Percentiles rank a stretch among this genome's conserved stretches.
phyloP scores from a whole-genome alignment of 1,140 invertebrate species.

The Agraylea sexmaculata region DNA sequence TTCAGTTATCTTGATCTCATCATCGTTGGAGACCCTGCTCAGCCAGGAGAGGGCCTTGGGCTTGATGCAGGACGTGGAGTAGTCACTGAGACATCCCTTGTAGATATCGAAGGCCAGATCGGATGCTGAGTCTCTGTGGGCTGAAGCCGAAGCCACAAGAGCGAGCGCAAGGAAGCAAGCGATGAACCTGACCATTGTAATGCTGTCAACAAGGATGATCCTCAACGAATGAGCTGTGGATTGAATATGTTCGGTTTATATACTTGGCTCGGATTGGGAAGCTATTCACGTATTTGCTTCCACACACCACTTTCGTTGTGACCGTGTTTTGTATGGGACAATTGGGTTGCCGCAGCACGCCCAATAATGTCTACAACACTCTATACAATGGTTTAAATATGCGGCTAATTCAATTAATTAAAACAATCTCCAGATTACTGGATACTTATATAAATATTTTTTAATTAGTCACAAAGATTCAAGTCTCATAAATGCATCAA shows the following conservation, averaged over 20 bases:
- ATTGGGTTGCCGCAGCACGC: slow-evolving; percentile 1
- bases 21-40: slow-evolving; percentile 48
- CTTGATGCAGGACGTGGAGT: slow-evolving; percentile 56
- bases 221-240: too few relatives aligned
- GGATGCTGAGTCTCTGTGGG: slow-evolving; percentile 35
- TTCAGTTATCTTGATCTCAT: slow-evolving; percentile 58
- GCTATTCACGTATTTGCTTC: too few relatives aligned
- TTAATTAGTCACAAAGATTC: too few relatives aligned
- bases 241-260: too few relatives aligned
- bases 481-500: too few relatives aligned
- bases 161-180: slow-evolving; percentile 7
- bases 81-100: slow-evolving; percentile 47
- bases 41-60: slow-evolving; percentile 64
- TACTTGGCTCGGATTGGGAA: too few relatives aligned
- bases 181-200: slow-evolving; percentile 9
- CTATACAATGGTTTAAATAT: too few relatives aligned
- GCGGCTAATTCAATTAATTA: too few relatives aligned
- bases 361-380: too few relatives aligned
- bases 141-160: slow-evolving; percentile 3
- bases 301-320: slow-evolving; percentile 17
- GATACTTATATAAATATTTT: too few relatives aligned
- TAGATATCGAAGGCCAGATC: slow-evolving; percentile 50
- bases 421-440: too few relatives aligned
- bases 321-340: slow-evolving; percentile 20
- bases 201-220: too few relatives aligned